Base-by-base conservation (phyloP, 2,113 vertebrate genomes). In the Baryphthengus martii region DNA sequence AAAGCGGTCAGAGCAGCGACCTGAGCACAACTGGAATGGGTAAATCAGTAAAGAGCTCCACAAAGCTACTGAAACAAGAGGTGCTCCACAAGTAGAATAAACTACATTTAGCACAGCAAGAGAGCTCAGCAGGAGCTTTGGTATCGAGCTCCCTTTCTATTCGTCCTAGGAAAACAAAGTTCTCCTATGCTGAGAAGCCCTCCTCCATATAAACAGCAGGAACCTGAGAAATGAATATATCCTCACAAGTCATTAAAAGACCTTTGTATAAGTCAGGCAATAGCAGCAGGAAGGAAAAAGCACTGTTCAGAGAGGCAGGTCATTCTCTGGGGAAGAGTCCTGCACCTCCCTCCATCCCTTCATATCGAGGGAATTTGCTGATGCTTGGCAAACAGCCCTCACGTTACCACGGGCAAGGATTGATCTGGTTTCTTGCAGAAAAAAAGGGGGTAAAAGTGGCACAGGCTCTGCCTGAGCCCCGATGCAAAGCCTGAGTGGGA, bases 211-310 rank as follows among this genome's bases (percentile, higher is more conserved):
- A 40, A 75, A 66, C 13, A 26, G 73, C 91, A 61, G 74, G 84
- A 94, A 85, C 85, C 50, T 67, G 73, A 95, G 78, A 70, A 80
- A 94, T 76, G 89, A 76, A 53, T 76, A 40, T 35, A 91, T 53
- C 58, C 88, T 73, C 93, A 58, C 40, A 49, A 75, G 85, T 86
- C 90, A 91, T 93, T 89, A 91, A 74, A 80, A 94, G 76, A 86
- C 37, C 88, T 55, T 44, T 26, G 80, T 86, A 35, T 47, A 29
- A 88, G 80, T 28, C 93, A 73, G 63, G 92, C 73, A 80, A 63
- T n/a, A 35, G 88, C 9, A 40, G 68, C 63, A 93, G 91, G 88
- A 77, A 92, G 91, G 88, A 77, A 89, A 89, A 95, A 71, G 18
- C 77, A 74, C 28, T 35, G 84, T 39, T 62, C 21, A 31, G 78